Base-by-base conservation (phyloP, 1,140 invertebrate species). In the Teleogryllus occipitalis region DNA sequence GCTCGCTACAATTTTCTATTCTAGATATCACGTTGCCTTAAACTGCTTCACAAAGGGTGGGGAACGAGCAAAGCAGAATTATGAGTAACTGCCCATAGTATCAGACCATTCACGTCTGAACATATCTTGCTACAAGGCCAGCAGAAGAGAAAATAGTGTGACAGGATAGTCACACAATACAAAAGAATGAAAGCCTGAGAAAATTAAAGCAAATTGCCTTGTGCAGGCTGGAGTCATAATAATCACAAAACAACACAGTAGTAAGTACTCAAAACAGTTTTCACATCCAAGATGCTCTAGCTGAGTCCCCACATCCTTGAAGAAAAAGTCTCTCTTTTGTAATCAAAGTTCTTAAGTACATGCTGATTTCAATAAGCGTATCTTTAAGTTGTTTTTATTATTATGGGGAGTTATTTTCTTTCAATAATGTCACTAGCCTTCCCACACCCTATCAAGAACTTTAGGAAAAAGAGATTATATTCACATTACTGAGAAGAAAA, bases 321-420 rank as follows among this genome's bases (percentile, higher is more conserved):
- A 65, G 54, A 14, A 18, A 65, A 65, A 65, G 54, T 65, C 54
- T 65, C 54, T 14, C 10, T 65, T 65, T 65, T 18, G 10, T 65
- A 65, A 65, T 65, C 18, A 18, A 65, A 14, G 10, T 65, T 65
- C 18, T 65, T 65, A 65, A 65, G 54, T 65, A 65, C 54, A 65
- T 65, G 54, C 54, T 65, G 54, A 65, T 18, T 65, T 65, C 54
- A 65, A 65, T 65, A 65, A 65, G 54, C 54, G 54, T 65, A 65
- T 14, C 54, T 65, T 65, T 18, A 14, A 65, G 18, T 65, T 14
- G 54, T 18, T 14, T 14, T 14, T 65, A 65, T 65, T 65, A 10
- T 10, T 65, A 65, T 14, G 54, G 54, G 18, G 54, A 65, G 54
- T 65, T 65, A 65, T 65, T 65, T 65, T 65, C 54, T 65, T 65